Evolutionary conservation across 2,113 vertebrate species (phyloP).

Genomic region (Sula dactylatra): DNA sequence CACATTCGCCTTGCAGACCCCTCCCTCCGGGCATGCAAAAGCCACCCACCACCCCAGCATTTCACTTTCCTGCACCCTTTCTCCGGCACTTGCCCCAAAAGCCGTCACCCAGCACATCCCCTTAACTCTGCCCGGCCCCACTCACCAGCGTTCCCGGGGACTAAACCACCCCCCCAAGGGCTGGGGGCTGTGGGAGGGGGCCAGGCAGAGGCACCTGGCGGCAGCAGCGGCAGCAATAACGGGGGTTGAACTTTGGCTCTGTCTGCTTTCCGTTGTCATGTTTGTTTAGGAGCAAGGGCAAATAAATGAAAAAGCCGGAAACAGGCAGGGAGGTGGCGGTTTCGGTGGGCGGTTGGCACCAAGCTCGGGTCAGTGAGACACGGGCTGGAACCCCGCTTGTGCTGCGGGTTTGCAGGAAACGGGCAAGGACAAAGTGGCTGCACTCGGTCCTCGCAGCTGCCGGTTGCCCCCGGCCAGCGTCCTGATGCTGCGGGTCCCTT

Average conservation of each 20-base stretch:
- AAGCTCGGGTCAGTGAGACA: accelerated
- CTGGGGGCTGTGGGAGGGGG: not conserved
- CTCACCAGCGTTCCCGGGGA: not conserved
- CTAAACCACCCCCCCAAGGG: accelerated
- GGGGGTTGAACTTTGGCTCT: not conserved
- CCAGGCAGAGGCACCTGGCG: not conserved
- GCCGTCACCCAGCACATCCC: not conserved
- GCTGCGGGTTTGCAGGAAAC: accelerated
- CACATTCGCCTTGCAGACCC: accelerated
- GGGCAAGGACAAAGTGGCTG: accelerated
- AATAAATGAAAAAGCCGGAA: not conserved
- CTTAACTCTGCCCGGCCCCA: not conserved
- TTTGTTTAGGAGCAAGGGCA: not conserved
- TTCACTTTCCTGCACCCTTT: not conserved
- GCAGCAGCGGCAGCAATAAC: not conserved
- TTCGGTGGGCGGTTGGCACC: accelerated
- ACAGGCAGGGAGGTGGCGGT: not conserved
- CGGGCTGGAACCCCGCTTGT: no score
- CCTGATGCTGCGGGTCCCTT: accelerated
- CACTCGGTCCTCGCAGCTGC: accelerated
- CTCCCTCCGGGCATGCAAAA: not conserved
- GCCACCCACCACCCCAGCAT: accelerated
- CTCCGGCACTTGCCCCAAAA: not conserved
- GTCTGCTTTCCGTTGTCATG: accelerated
- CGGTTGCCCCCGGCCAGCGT: not conserved